Evolutionary conservation across 2,797 vertebrate genomes (phyloP).

Genomic region (Acanthurus leucopareius): DNA sequence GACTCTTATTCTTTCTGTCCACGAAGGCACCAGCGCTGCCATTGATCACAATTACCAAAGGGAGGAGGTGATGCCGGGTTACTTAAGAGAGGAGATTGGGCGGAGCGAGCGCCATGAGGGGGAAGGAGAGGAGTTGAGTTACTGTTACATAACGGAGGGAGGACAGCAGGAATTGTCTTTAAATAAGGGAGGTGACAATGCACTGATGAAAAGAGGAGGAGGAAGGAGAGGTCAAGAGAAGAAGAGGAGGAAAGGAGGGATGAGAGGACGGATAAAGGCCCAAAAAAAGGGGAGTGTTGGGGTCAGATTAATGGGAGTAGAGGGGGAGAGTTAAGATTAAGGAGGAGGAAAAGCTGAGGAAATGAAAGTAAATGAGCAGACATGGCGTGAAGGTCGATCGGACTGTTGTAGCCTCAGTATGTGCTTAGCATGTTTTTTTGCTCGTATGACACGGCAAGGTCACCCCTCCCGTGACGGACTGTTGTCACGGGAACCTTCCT

Average conservation of each 20-base stretch:
- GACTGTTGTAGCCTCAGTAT: neutral
- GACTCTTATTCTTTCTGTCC: constrained; percentile 38
- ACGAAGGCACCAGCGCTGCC: neutral
- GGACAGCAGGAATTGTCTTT: constrained; percentile 8
- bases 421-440: constrained; percentile 39
- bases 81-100: constrained; percentile 26
- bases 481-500: constrained; percentile 70
- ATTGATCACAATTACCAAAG: constrained; percentile 55
- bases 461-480: constrained; percentile 40
- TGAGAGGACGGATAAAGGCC: neutral
- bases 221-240: neutral
- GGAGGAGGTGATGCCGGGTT: constrained; percentile 4
- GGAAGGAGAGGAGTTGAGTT: constrained; percentile 28
- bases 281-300: neutral
- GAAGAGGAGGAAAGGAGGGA: neutral
- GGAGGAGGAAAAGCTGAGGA: neutral
- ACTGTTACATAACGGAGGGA: constrained; percentile 9
- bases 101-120: neutral
- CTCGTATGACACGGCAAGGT: constrained; percentile 62
- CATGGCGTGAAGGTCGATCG: neutral
- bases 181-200: constrained; percentile 15
- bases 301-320: neutral
- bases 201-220: neutral
- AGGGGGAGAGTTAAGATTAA: neutral
- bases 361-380: neutral